A percentile compares a stretch with the other conserved stretches of the same genome.
phyloP scores from a whole-genome alignment of 2,113 vertebrate species.

The Trematocara macrostoma region DNA sequence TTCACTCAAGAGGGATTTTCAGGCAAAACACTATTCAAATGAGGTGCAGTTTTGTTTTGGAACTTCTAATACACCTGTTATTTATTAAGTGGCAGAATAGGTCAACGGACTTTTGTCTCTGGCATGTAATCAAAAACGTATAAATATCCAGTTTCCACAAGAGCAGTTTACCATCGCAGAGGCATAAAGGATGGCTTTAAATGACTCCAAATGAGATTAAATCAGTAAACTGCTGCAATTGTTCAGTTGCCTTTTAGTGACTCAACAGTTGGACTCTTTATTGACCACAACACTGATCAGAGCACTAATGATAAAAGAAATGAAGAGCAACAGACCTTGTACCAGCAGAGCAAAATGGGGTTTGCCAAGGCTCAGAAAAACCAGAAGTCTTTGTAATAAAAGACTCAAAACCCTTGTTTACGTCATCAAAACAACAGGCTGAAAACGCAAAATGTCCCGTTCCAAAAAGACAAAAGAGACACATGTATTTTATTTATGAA shows the following conservation, averaged over 20 bases:
- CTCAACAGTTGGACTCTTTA: background rate
- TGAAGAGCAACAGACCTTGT: background rate
- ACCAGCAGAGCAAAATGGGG: background rate
- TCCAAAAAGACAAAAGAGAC: background rate
- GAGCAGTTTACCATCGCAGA: background rate
- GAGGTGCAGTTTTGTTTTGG: background rate
- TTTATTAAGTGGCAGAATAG: background rate
- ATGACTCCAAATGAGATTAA: background rate
- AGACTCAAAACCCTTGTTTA: constrained; percentile 24
- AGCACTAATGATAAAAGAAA: background rate
- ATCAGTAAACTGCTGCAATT: background rate
- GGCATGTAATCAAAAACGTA: background rate
- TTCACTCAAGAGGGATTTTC: background rate
- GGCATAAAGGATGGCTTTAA: background rate
- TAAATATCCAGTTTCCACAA: background rate
- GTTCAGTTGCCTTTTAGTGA: background rate
- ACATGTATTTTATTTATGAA: constrained; percentile 6
- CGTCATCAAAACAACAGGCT: background rate
- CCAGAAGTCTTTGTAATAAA: constrained; percentile 8
- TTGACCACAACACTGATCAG: constrained; percentile 22
- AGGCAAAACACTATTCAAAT: constrained; percentile 2
- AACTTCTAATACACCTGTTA: background rate
- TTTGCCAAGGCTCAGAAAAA: constrained; percentile 6
- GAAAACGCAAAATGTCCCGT: background rate
- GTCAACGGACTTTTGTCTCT: background rate